Base-by-base conservation (phyloP, 2,888 invertebrate species). In the Parnassius mnemosyne region DNA sequence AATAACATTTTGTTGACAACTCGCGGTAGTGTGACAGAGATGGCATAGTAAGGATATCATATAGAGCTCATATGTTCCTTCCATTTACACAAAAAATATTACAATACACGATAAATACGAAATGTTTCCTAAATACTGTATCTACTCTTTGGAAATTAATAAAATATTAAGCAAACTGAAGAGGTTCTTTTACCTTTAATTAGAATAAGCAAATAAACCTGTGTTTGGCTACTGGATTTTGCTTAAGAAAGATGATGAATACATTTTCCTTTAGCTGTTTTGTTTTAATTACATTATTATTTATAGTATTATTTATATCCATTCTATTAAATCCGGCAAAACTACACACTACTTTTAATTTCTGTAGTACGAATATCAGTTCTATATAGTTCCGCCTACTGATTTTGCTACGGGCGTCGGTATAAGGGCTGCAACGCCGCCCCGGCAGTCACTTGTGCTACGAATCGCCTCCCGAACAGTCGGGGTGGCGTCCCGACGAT, bases 1-100 rank as follows among this genome's bases (percentile, higher is more conserved):
- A 85, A 85, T 87, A 85, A 83, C 79, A 85, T 85, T 86, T 82
- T 81, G 84, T 86, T 85, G 85, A 86, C 85, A 83, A 77, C 78
- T 76, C 76, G 71, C 79, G 68, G 71, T 78, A 71, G 79, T 77
- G 81, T 72, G 81, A 81, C 73, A 80, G 71, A 75, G 82, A 84
- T 68, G 74, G 78, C 71, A 72, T 64, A 65, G 60, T 67, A 25
- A 53, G 57, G 42, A 60, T 71, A 58, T 10, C 49, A 13, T 54
- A 69, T 54, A 71, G 80, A 83, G 84, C 10, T 67, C 51, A 25
- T 11, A 43, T n/a, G 9, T 20, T 10, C 3, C 13, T 16, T 3
- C 1, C 13, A 25, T 50, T 25, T 44, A 44, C 41, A 34, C 41
- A 50, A 16, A 16, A 50, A 20, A 20, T 50, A 20, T 34, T 5